Conservation (phyloP, 2,113 vertebrate genomes). For the Silurus glanis region DNA sequence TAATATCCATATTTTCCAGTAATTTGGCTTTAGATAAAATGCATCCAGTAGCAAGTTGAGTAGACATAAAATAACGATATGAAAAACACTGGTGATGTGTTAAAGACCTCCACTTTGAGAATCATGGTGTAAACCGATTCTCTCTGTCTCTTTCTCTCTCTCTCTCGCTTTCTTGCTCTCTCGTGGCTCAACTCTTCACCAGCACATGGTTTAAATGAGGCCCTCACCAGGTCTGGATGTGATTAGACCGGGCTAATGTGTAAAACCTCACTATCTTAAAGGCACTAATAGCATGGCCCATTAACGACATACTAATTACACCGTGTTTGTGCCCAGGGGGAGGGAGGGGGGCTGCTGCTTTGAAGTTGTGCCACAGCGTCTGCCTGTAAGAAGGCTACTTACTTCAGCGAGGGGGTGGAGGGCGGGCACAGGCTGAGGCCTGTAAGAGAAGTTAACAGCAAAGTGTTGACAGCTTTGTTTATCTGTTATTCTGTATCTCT, state of each 20-base stretch:
- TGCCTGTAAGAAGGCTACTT: slow-evolving; percentile 38
- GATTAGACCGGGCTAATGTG: slow-evolving; percentile 46
- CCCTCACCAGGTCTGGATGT: slow-evolving; percentile 48
- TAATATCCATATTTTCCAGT: not conserved
- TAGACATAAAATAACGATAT: not conserved
- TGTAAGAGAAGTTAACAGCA: slow-evolving; percentile 35
- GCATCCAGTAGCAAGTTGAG: not conserved
- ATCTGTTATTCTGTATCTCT: not conserved
- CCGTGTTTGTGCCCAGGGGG: slow-evolving; percentile 47
- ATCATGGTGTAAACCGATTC: not conserved
- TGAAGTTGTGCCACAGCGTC: slow-evolving; percentile 49
- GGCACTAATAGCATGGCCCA: slow-evolving; percentile 58
- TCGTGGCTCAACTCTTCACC: not conserved
- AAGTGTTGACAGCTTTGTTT: slow-evolving; percentile 32
- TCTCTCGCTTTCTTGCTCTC: not conserved
- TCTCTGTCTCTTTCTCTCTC: not conserved
- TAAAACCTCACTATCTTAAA: slow-evolving; percentile 57
- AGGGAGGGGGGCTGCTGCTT: slow-evolving; percentile 35
- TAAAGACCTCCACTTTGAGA: not conserved
- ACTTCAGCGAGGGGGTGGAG: slow-evolving; percentile 24
- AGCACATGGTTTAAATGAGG: slow-evolving; percentile 50
- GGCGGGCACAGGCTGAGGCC: slow-evolving; percentile 9
- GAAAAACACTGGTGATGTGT: not conserved
- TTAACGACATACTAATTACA: slow-evolving; percentile 59
- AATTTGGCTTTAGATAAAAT: not conserved